Percentiles rank a stretch among this genome's conserved stretches.
Conservation (phyloP, 2,113 vertebrate species). For the Brachypodius melanocephalos region DNA sequence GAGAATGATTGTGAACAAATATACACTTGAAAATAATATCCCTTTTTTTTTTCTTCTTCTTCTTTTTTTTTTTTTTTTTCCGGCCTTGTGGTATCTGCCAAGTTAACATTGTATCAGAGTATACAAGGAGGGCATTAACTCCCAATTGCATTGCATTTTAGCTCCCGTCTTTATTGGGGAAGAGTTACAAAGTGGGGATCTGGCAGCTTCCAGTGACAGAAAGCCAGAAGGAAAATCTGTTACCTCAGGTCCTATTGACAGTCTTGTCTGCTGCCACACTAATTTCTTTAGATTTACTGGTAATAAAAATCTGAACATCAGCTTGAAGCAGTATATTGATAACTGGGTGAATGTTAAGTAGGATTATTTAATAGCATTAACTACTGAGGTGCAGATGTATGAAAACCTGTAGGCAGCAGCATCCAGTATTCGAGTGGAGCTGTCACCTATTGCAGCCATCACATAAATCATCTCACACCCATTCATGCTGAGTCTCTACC, state of each 20-base stretch:
- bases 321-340: background rate
- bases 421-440: background rate
- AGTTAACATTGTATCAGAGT: background rate
- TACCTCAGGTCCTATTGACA: background rate
- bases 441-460: background rate
- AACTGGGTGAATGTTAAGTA: background rate
- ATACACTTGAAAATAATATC: background rate
- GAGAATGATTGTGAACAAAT: background rate
- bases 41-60: background rate
- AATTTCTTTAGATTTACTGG: background rate
- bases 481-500: background rate
- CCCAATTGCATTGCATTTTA: background rate
- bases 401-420: background rate
- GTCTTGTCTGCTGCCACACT: background rate
- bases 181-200: background rate
- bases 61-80: fast-evolving
- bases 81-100: background rate
- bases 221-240: background rate
- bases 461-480: background rate
- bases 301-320: background rate
- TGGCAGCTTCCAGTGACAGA: background rate
- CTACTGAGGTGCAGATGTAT: background rate
- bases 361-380: background rate
- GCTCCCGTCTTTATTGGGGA: background rate
- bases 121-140: background rate